Percentiles rank a stretch among this genome's conserved stretches.
Conservation (phyloP, 1,140 invertebrate genomes). For the Pollicipes pollicipes region DNA sequence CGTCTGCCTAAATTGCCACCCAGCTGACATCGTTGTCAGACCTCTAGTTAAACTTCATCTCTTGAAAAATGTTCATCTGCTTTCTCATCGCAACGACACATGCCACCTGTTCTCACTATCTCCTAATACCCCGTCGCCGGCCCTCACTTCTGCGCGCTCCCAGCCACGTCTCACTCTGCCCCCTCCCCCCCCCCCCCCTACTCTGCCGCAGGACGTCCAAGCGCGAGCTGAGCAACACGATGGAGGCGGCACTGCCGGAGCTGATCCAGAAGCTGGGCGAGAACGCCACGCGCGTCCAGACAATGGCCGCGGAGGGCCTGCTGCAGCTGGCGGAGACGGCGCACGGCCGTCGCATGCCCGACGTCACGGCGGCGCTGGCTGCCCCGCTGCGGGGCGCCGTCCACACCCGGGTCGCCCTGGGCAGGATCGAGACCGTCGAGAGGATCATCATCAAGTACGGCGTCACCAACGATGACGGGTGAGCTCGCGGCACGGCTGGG, state of each 20-base stretch:
- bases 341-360: neutral
- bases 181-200: no score
- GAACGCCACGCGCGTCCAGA: slow-evolving; percentile 65
- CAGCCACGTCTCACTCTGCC: no score
- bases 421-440: neutral
- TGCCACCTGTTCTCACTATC: no score
- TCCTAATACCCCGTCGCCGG: no score
- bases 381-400: neutral
- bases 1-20: no score
- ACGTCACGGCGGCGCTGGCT: neutral
- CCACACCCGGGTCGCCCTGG: neutral
- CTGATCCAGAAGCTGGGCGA: slow-evolving; percentile 72
- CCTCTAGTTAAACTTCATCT: no score
- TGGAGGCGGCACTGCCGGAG: slow-evolving; percentile 68
- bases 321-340: neutral
- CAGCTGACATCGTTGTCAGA: no score
- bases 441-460: neutral
- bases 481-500: no score
- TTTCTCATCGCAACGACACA: no score
- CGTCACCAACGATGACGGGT: no score
- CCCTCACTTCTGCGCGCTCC: no score
- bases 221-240: slow-evolving; percentile 52
- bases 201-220: slow-evolving; percentile 42
- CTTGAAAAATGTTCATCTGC: no score
- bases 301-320: slow-evolving; percentile 39